Percentiles rank a stretch among this genome's conserved stretches.
Conservation (phyloP, 2,797 vertebrate genomes). For the Eupleurogrammus muticus region DNA sequence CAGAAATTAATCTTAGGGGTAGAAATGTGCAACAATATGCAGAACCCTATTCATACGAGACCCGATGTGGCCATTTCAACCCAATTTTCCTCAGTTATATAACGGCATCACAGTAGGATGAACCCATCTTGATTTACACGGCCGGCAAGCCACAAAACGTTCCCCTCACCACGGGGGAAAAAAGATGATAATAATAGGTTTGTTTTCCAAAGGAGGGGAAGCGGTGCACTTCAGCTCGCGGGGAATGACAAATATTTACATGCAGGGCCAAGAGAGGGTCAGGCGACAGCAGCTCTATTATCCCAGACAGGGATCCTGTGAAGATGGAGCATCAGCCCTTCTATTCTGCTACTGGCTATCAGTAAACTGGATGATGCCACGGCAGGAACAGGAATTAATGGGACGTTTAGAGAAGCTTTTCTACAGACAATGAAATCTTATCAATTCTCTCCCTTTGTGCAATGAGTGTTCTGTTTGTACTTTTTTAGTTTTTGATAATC, state of each 20-base stretch:
- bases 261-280: conserved; percentile 55
- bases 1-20: neutral
- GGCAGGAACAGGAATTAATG: conserved; percentile 6
- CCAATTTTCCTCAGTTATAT: conserved; percentile 49
- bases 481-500: neutral
- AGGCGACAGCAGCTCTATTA: conserved; percentile 61
- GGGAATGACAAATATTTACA: conserved; percentile 82
- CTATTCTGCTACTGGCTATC: conserved; percentile 22
- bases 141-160: conserved; percentile 46
- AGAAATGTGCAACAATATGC: conserved; percentile 6
- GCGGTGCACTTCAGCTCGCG: conserved; percentile 62
- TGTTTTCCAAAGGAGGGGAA: conserved; percentile 77
- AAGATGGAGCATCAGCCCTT: conserved; percentile 35
- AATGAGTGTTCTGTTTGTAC: no score
- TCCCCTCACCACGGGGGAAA: conserved; percentile 14
- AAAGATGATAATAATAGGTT: conserved; percentile 72
- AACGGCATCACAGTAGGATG: conserved; percentile 46
- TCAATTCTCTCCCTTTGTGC: no score
- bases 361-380: conserved; percentile 22
- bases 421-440: no score
- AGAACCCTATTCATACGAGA: neutral
- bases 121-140: conserved; percentile 52
- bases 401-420: neutral
- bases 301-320: conserved; percentile 42
- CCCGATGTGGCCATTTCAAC: conserved; percentile 31